A percentile compares a stretch with the other conserved stretches of the same genome.
Conservation (phyloP, 92 coral and sea anemone species). For the Meandrina meandrites region DNA sequence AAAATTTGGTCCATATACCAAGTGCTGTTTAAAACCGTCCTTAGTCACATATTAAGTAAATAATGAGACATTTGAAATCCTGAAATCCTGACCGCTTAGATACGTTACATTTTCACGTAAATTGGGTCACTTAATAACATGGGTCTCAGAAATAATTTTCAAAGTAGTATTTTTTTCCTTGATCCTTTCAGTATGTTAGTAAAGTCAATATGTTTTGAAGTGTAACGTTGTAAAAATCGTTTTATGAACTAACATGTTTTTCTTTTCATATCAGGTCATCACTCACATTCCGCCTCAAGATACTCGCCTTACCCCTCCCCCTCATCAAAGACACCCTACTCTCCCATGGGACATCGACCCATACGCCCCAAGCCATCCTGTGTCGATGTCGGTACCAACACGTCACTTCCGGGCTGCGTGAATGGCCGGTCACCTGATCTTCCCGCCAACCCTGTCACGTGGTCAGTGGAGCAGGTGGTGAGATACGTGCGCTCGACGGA, state of each 20-base stretch:
- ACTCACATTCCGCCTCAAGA: slow-evolving; percentile 31
- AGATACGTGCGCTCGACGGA: slow-evolving; percentile 86
- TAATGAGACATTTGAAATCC: no score
- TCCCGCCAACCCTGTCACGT: slow-evolving; percentile 89
- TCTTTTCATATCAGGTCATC: slow-evolving; percentile 30
- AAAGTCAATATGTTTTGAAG: background rate
- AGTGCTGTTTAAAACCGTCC: no score
- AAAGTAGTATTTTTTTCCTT: no score
- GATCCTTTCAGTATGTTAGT: background rate
- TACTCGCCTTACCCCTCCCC: slow-evolving; percentile 55
- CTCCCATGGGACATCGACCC: slow-evolving; percentile 55
- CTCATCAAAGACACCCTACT: slow-evolving; percentile 51
- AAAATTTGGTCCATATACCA: no score
- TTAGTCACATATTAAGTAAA: no score
- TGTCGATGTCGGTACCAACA: slow-evolving; percentile 87
- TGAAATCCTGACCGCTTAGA: no score
- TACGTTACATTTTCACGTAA: no score
- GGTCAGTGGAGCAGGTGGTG: slow-evolving; percentile 93
- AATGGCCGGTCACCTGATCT: slow-evolving; percentile 90
- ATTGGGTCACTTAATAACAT: no score
- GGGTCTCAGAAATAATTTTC: no score
- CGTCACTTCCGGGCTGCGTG: slow-evolving; percentile 96
- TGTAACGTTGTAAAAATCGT: background rate
- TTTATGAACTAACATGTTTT: background rate
- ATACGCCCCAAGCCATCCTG: slow-evolving; percentile 60